Conservation (phyloP, 2,113 vertebrate genomes). For the Oriolus oriolus region DNA sequence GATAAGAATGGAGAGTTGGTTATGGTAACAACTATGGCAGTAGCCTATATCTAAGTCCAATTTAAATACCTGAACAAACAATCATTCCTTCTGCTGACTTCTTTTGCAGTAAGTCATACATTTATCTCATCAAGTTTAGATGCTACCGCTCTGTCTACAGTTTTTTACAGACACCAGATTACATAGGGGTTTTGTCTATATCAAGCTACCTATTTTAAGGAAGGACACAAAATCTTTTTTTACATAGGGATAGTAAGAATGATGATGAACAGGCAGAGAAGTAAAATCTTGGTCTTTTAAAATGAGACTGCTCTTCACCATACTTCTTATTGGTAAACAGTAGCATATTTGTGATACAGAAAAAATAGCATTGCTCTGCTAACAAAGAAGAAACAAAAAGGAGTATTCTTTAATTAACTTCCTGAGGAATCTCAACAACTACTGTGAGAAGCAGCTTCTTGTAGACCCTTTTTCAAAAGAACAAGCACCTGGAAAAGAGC, state of each 20-base stretch:
- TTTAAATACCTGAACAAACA: not conserved
- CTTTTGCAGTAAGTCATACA: not conserved
- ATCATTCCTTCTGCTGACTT: not conserved
- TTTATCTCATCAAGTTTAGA: not conserved
- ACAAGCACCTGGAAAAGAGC: not conserved
- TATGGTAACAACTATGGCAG: not conserved
- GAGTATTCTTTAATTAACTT: not conserved
- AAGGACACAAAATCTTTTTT: not conserved
- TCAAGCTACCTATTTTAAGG: not conserved
- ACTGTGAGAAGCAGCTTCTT: not conserved
- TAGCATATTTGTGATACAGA: not conserved
- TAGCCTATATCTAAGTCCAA: not conserved
- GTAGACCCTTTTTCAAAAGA: not conserved
- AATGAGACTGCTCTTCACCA: not conserved
- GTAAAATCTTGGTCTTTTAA: not conserved
- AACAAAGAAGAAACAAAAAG: not conserved
- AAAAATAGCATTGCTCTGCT: not conserved
- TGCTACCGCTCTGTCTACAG: not conserved
- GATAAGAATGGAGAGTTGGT: not conserved
- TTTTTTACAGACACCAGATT: not conserved
- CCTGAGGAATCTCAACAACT: not conserved
- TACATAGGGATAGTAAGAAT: not conserved
- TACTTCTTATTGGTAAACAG: not conserved
- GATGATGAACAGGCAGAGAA: not conserved
- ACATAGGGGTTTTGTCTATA: fast-evolving